A percentile compares a stretch with the other conserved stretches of the same genome.
Conservation (phyloP, 2,888 invertebrate genomes). For the Trachelus iudaicus region DNA sequence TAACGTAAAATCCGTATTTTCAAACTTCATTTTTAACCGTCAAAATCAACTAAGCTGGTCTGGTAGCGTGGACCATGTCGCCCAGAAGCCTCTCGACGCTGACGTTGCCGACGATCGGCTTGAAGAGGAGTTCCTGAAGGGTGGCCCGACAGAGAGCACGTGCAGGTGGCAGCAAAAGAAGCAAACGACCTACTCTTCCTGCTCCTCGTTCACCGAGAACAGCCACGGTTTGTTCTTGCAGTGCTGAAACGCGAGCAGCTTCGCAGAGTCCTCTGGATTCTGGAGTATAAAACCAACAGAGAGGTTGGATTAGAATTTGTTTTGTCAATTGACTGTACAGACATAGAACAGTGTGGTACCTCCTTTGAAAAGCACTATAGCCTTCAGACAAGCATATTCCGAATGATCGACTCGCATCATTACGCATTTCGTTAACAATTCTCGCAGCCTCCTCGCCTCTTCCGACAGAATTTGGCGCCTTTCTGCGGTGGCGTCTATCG, state of each 20-base stretch:
- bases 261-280: constrained; percentile 75
- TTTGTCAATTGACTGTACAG: not conserved
- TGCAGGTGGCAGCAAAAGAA: constrained; percentile 78
- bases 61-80: constrained; percentile 70
- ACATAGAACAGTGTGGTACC: constrained; percentile 68
- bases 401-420: constrained; percentile 80
- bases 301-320: not conserved
- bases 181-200: constrained; percentile 77
- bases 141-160: constrained; percentile 68
- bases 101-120: constrained; percentile 80
- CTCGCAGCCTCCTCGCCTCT: constrained; percentile 72
- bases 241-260: constrained; percentile 70
- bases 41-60: constrained; percentile 38
- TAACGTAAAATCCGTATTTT: not conserved
- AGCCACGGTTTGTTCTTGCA: constrained; percentile 85
- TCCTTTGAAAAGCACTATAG: constrained; percentile 82
- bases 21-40: not conserved
- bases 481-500: constrained; percentile 67
- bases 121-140: constrained; percentile 80
- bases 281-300: constrained; percentile 46
- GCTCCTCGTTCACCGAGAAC: constrained; percentile 81
- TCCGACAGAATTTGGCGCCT: constrained; percentile 70
- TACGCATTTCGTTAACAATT: constrained; percentile 75
- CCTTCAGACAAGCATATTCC: constrained; percentile 88
- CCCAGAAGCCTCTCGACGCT: constrained; percentile 77